Evolutionary conservation across 2,888 invertebrate genomes (phyloP), one percentile per base, ranked within the genome.

Genomic region (Andrena chrysosceles): DNA sequence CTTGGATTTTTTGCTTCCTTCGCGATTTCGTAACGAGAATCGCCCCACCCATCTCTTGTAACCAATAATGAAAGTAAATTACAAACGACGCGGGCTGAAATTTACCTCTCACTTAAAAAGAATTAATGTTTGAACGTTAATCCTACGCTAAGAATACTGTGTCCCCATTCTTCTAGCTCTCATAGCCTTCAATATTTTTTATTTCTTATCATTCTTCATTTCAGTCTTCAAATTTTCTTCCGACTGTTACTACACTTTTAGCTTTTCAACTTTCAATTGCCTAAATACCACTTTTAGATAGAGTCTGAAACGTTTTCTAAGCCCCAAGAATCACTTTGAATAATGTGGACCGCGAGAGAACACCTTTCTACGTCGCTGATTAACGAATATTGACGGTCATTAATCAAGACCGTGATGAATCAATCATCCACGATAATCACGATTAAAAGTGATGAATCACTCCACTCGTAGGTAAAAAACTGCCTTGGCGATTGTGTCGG

Each of bases 341-440:
- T 52, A 54, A 73, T 64, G 35, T 54, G 33, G n/a, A 64, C 35
- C 52, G n/a, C 16, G 52, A 10, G 7, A 7, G 26, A 49, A 13
- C 13, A 49, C 69, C 56, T 49, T 59, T 26, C 33, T 8, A 31
- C 31, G 80, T 56, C 29, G 23, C 60, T 52, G 73, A 84, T 84
- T 74, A 84, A 84, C 70, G 81, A 70, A 77, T 59, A 8, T 56
- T 42, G 35, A 13, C 8, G 33, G 29, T 67, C 78, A 67, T 84
- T 84, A 84, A 83, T 84, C 78, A 83, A 49, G 35, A 59, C 16
- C 52, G 70, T 60, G 64, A 59, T 33, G 69, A 66, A 79, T 79
- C 77, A 71, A 80, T 77, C 77, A 67, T 77, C 59, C 29, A 20
- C 77, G 59, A 73, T 72, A 52, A 76, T 76, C 64, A 33, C 52